Evolutionary conservation across 2,888 invertebrate species (phyloP).

Genomic region (Hypolimnas misippus): DNA sequence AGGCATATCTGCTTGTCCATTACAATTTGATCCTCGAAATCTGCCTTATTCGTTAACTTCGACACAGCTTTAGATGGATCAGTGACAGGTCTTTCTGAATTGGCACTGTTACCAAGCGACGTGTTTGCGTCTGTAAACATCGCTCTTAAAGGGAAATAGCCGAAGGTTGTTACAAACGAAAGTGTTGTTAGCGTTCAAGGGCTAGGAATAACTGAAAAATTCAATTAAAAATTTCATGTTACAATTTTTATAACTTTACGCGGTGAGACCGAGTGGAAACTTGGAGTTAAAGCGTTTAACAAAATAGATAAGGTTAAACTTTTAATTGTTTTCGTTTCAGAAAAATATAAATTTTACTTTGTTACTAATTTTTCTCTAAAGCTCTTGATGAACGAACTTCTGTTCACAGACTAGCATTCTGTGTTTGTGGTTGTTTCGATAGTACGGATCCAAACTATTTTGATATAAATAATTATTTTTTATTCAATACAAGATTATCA

Average conservation of each 20-base stretch:
- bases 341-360: constrained; percentile 19
- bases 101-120: constrained; percentile 49
- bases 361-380: not conserved
- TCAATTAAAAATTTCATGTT: constrained; percentile 57
- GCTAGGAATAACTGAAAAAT: constrained; percentile 62
- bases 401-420: not conserved
- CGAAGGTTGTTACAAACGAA: constrained; percentile 65
- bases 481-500: no score
- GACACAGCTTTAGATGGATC: constrained; percentile 26
- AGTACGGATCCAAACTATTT: no score
- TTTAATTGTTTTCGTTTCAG: constrained; percentile 37
- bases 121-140: constrained; percentile 64
- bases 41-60: constrained; percentile 28
- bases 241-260: constrained; percentile 41
- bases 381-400: constrained; percentile 2
- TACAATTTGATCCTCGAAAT: constrained; percentile 64
- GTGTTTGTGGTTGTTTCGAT: not conserved
- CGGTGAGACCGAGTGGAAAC: constrained; percentile 32
- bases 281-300: constrained; percentile 39
- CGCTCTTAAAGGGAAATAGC: constrained; percentile 60
- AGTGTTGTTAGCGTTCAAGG: constrained; percentile 54
- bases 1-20: constrained; percentile 57
- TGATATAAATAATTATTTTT: no score
- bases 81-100: constrained; percentile 48
- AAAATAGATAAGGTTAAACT: constrained; percentile 43